Evolutionary conservation across 2,797 vertebrate species (phyloP).

Genomic region (Pseudochaenichthys georgianus): DNA sequence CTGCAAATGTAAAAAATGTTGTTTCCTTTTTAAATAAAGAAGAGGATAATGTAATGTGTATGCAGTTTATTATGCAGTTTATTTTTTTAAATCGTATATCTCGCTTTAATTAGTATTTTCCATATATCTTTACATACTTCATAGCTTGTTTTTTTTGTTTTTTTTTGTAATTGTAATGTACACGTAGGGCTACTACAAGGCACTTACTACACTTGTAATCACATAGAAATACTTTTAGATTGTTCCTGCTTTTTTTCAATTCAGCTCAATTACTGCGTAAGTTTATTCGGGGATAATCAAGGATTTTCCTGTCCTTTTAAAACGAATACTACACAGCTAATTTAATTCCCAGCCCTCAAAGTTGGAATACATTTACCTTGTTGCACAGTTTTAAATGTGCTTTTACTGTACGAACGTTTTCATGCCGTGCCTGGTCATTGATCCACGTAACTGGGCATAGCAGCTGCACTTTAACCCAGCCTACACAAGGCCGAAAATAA

Average conservation of each 20-base stretch:
- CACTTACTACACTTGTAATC: neutral
- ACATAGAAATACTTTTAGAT: neutral
- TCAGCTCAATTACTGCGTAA: rapidly evolving
- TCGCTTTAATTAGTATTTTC: too few species aligned
- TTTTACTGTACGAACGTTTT: neutral
- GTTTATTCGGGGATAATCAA: neutral
- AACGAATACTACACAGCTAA: neutral
- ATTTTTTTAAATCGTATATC: neutral
- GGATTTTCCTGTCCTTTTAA: neutral
- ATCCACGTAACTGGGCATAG: neutral
- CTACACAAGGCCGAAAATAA: neutral
- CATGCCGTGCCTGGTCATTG: neutral
- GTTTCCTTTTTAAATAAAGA: too few species aligned
- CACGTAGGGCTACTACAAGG: too few species aligned
- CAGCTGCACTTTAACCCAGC: conserved; percentile 12
- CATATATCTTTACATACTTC: neutral
- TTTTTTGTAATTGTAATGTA: neutral
- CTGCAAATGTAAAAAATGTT: neutral
- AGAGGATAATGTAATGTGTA: neutral
- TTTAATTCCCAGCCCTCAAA: neutral
- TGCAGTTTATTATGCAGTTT: too few species aligned
- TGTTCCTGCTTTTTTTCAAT: neutral
- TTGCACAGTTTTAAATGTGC: neutral
- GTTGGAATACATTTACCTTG: neutral
- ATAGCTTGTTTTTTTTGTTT: neutral